Percentiles rank a stretch among this genome's conserved stretches.
These are phyloP conservation scores for Vombatus ursinus DNA, from an alignment of 2,113 vertebrate species.

Conservation along the genomic window DNA sequence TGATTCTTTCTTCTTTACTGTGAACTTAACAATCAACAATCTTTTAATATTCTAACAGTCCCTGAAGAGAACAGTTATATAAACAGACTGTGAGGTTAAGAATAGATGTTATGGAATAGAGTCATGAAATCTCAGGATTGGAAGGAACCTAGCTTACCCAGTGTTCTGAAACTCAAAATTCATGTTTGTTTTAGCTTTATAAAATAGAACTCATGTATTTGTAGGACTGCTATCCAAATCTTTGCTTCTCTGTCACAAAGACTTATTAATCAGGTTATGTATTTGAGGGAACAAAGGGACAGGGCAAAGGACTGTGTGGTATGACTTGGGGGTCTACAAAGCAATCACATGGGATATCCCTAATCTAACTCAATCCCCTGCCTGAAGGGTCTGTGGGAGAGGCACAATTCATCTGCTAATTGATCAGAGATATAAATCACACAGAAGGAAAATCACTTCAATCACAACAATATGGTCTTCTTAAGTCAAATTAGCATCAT, in stretches of 20 bases:
- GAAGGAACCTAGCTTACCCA: neutral
- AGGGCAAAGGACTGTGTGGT: neutral
- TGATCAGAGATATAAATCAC: slow-evolving; percentile 54
- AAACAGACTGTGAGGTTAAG: slow-evolving; percentile 59
- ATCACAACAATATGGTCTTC: slow-evolving; percentile 61
- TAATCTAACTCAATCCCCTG: neutral
- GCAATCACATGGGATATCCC: neutral
- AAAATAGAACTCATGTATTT: neutral
- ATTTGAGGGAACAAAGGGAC: neutral
- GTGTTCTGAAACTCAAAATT: neutral
- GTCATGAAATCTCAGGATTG: neutral
- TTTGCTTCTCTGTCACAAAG: neutral
- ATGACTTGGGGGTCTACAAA: neutral
- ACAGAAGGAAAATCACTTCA: slow-evolving; percentile 48
- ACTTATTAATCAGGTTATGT: neutral
- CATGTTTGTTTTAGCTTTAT: neutral
- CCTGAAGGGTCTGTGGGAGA: neutral
- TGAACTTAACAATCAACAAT: neutral
- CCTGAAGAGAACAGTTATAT: slow-evolving; percentile 54
- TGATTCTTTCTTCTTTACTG: neutral
- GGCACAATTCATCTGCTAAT: slow-evolving; percentile 51
- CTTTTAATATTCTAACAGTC: slow-evolving; percentile 46
- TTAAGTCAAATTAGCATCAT: slow-evolving; percentile 65
- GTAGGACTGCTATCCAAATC: neutral
- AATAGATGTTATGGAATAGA: slow-evolving; percentile 13